Evolutionary conservation across 1,140 invertebrate genomes (phyloP).

Genomic region (Latrodectus geometricus): DNA sequence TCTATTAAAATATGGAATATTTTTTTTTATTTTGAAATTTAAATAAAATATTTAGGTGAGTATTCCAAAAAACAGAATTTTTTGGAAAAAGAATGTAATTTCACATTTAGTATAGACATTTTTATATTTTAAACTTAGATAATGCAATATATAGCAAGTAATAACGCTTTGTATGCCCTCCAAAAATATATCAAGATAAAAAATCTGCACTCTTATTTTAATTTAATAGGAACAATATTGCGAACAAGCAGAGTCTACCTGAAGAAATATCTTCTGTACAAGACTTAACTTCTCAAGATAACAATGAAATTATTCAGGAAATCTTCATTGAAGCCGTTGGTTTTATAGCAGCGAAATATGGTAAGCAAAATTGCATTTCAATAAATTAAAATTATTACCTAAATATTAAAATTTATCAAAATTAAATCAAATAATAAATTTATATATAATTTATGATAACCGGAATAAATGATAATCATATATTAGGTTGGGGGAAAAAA

Average conservation of each 20-base stretch:
- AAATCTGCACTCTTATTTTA: not conserved
- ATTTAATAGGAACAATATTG: constrained; percentile 33
- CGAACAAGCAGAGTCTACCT: constrained; percentile 25
- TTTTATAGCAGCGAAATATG: constrained; percentile 30
- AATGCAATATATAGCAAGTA: not conserved
- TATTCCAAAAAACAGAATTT: not conserved
- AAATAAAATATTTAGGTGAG: too few relatives aligned
- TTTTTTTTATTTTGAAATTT: too few relatives aligned
- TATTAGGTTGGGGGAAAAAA: too few relatives aligned
- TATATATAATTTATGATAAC: too few relatives aligned
- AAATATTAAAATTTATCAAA: too few relatives aligned
- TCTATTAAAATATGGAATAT: too few relatives aligned
- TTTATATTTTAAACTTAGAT: not conserved
- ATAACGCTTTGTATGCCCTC: too few relatives aligned
- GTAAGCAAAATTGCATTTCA: not conserved
- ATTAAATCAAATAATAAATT: too few relatives aligned
- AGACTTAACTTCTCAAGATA: constrained; percentile 22
- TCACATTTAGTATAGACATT: not conserved
- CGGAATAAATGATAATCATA: too few relatives aligned
- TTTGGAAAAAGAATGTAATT: not conserved
- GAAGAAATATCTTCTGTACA: constrained; percentile 37
- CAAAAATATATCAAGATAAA: not conserved
- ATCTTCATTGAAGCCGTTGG: constrained; percentile 38
- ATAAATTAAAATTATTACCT: too few relatives aligned
- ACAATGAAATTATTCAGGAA: constrained; percentile 49